phyloP scores from a whole-genome alignment of 2,888 invertebrate species.

The Lamproptera curius region DNA sequence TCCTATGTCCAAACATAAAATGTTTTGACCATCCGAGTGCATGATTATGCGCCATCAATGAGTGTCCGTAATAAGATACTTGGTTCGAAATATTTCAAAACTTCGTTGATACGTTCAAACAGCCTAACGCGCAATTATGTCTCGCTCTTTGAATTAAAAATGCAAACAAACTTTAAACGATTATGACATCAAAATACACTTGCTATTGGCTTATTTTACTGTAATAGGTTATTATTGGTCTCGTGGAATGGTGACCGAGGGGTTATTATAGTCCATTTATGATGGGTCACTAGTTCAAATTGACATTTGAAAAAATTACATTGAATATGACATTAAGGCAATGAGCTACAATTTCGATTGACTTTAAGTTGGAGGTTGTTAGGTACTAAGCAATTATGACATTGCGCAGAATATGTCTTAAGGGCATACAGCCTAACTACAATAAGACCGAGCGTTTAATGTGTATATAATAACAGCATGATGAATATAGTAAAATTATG shows the following conservation, averaged over 20 bases:
- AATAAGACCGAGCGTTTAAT: too few species aligned
- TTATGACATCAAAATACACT: too few species aligned
- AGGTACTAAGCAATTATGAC: too few species aligned
- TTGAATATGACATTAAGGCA: too few species aligned
- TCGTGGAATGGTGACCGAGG: neutral
- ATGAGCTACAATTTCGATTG: too few species aligned
- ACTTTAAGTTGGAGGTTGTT: too few species aligned
- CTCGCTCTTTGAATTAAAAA: neutral
- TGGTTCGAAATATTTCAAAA: slow-evolving; percentile 6
- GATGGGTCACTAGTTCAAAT: slow-evolving; percentile 4
- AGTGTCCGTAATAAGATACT: slow-evolving; percentile 5
- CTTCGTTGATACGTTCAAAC: slow-evolving; percentile 7
- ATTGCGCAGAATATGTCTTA: too few species aligned
- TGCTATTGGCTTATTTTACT: too few species aligned
- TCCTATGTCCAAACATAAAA: slow-evolving; percentile 1
- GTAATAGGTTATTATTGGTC: neutral
- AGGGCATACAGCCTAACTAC: too few species aligned
- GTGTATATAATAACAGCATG: too few species aligned
- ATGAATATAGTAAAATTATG: too few species aligned
- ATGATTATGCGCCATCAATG: slow-evolving; percentile 1
- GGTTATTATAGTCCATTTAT: slow-evolving; percentile 15
- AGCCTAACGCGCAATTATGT: slow-evolving; percentile 1
- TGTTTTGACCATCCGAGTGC: slow-evolving; percentile 2
- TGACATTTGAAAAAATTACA: slow-evolving; percentile 16
- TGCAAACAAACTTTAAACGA: neutral